These are phyloP conservation scores for Tachysurus fulvidraco DNA, from an alignment of 2,113 vertebrate species.

Conservation along the genomic window DNA sequence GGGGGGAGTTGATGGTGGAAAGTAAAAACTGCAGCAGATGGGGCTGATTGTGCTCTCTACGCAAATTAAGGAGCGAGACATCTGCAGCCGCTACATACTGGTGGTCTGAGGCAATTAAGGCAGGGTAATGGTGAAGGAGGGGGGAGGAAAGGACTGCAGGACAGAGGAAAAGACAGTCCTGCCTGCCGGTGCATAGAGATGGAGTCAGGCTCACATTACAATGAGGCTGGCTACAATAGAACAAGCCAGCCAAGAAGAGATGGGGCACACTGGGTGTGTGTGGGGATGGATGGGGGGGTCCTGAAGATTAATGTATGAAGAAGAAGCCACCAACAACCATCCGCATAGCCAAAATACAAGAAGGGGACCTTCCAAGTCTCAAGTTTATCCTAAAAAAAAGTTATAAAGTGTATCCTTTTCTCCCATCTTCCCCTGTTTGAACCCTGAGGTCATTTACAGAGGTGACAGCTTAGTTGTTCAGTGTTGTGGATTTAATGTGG, in stretches of 20 bases:
- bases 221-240: constrained; percentile 92
- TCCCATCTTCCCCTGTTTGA: constrained; percentile 49
- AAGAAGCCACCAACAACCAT: constrained; percentile 75
- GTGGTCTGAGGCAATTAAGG: constrained; percentile 93
- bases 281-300: constrained; percentile 55
- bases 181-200: constrained; percentile 86
- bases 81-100: constrained; percentile 93
- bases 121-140: constrained; percentile 67
- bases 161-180: constrained; percentile 83
- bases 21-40: constrained; percentile 98
- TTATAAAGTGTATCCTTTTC: constrained; percentile 63
- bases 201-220: constrained; percentile 89
- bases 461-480: constrained; percentile 66
- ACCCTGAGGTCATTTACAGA: constrained; percentile 61
- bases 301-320: constrained; percentile 86
- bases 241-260: constrained; percentile 79
- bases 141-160: constrained; percentile 41
- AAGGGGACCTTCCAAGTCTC: constrained; percentile 38
- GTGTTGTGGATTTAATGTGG: constrained; percentile 65
- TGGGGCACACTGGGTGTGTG: constrained; percentile 49
- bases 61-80: constrained; percentile 96
- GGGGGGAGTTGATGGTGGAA: constrained; percentile 68
- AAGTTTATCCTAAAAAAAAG: constrained; percentile 37
- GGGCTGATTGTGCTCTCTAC: constrained; percentile 95
- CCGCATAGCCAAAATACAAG: constrained; percentile 72